Evolutionary conservation across 2,797 vertebrate species (phyloP).

Genomic region (Rhinichthys osculus): DNA sequence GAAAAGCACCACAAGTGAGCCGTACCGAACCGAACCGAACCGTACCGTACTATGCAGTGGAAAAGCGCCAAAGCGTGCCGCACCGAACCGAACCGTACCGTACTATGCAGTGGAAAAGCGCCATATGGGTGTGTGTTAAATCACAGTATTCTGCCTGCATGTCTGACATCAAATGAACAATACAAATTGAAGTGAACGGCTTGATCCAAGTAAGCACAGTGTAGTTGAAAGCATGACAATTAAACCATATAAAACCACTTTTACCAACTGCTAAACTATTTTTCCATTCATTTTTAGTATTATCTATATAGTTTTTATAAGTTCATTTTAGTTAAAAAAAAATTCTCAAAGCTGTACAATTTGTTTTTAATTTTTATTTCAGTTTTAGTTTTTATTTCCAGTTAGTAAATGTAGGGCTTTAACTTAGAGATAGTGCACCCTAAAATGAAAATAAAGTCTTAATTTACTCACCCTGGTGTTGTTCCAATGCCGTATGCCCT

Average conservation of each 20-base stretch:
- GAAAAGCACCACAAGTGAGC: too few species aligned
- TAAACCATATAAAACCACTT: too few species aligned
- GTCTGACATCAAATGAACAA: not conserved
- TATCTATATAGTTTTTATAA: not conserved
- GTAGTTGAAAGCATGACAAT: not conserved
- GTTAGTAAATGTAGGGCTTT: not conserved
- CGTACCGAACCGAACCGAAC: too few species aligned
- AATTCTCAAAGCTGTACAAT: too few species aligned
- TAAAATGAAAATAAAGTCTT: not conserved
- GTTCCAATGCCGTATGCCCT: not conserved
- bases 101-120: too few species aligned
- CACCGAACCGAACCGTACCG: too few species aligned
- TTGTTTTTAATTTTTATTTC: too few species aligned
- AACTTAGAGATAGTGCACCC: not conserved
- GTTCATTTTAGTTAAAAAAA: too few species aligned
- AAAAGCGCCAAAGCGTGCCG: too few species aligned
- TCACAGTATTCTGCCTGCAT: not conserved
- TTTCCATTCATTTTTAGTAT: not conserved
- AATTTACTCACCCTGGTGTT: too few species aligned
- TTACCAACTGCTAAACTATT: not conserved
- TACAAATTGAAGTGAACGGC: not conserved
- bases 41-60: too few species aligned
- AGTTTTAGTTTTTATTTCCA: not conserved
- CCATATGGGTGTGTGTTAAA: conserved; percentile 28
- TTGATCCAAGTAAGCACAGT: not conserved